These are phyloP conservation scores for Ectropis crepuscularia DNA, from an alignment of 2,888 invertebrate genomes.

Conservation along the genomic window DNA sequence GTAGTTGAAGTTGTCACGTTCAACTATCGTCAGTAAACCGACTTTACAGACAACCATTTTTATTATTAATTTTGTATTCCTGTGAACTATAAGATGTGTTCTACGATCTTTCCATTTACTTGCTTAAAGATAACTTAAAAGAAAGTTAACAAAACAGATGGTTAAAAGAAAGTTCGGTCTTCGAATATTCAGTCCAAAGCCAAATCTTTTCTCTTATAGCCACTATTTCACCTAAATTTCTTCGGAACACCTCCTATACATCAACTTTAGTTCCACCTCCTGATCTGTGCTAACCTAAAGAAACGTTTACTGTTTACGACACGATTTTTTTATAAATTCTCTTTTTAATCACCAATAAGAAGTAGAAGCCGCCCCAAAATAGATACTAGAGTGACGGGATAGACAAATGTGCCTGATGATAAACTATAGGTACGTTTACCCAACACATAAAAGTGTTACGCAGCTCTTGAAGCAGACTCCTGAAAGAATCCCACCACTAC, in stretches of 20 bases:
- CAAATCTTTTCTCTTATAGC: conserved; percentile 49
- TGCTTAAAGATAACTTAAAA: no score
- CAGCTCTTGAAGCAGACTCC: no score
- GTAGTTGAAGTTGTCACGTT: no score
- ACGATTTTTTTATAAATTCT: conserved; percentile 37
- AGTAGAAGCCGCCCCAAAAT: neutral
- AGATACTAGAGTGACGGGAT: neutral
- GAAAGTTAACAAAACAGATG: neutral
- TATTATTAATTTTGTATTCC: no score
- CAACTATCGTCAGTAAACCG: no score
- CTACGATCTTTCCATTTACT: no score
- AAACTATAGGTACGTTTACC: no score
- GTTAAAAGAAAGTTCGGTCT: conserved; percentile 17
- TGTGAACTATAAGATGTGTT: no score
- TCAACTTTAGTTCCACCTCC: conserved; percentile 74
- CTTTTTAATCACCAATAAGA: neutral
- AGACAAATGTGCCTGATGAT: neutral
- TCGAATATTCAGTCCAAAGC: conserved; percentile 46
- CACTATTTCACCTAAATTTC: conserved; percentile 64
- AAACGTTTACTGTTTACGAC: conserved; percentile 50
- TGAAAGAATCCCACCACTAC: no score
- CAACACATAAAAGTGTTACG: no score
- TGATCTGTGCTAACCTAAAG: conserved; percentile 68
- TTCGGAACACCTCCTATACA: conserved; percentile 66
- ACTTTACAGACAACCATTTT: no score